phyloP scores from a whole-genome alignment of 92 coral and sea anemone species.

The Anthopleura xanthogrammica region DNA sequence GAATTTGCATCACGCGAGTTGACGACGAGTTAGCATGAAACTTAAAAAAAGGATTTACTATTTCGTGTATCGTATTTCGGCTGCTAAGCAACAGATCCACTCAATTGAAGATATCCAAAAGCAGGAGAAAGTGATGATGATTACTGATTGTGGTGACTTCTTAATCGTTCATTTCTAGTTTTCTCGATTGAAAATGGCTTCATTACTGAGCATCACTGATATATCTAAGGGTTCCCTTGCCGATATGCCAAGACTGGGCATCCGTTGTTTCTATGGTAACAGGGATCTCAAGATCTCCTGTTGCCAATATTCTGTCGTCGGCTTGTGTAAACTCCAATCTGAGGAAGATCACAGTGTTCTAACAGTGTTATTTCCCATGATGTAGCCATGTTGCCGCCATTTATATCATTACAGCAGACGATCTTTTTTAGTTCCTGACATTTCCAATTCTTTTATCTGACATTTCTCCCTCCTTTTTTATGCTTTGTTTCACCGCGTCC shows the following conservation, averaged over 20 bases:
- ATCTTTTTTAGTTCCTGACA: constrained; percentile 1
- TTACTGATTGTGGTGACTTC: neutral
- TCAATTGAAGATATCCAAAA: neutral
- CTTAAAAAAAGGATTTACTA: too few species aligned
- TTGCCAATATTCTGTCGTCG: constrained; percentile 3
- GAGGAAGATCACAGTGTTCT: neutral
- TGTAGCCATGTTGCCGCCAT: neutral
- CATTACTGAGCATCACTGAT: neutral
- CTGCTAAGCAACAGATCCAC: neutral
- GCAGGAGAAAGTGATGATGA: neutral
- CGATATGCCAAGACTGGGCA: neutral
- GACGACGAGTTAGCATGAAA: too few species aligned
- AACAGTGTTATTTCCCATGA: neutral
- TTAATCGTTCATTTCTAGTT: too few species aligned
- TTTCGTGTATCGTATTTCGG: too few species aligned
- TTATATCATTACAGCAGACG: neutral
- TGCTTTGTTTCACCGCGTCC: constrained; percentile 1
- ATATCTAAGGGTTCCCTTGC: neutral
- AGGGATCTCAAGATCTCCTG: neutral
- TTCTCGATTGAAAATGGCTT: too few species aligned
- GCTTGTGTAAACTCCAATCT: neutral
- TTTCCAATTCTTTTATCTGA: neutral
- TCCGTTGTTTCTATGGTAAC: neutral
- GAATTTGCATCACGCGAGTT: too few species aligned
- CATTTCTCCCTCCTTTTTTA: neutral